Percentiles rank a stretch among this genome's conserved stretches.
phyloP scores from a whole-genome alignment of 2,113 vertebrate species.

The Xerus inauris region DNA sequence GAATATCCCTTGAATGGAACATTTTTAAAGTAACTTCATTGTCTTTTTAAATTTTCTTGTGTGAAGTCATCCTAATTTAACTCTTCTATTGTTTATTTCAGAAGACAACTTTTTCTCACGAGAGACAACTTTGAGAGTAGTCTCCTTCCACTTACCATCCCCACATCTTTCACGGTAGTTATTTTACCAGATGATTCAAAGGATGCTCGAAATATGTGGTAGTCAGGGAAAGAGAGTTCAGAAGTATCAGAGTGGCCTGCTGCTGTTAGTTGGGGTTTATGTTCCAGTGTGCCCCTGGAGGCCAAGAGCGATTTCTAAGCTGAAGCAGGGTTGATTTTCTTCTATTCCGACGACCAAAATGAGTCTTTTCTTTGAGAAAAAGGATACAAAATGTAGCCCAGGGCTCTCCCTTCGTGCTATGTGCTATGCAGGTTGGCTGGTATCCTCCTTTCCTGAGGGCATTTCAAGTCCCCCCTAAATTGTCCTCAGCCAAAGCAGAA shows the following conservation, averaged over 20 bases:
- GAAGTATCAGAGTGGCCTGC: not conserved
- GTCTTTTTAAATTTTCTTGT: no score
- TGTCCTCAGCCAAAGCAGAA: not conserved
- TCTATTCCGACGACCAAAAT: not conserved
- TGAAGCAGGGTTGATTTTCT: not conserved
- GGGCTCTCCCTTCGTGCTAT: not conserved
- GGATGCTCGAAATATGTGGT: not conserved
- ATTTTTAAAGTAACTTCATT: not conserved
- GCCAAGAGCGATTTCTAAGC: not conserved
- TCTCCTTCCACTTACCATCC: constrained; percentile 41
- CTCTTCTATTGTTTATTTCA: constrained; percentile 53
- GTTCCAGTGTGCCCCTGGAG: not conserved
- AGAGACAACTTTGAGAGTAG: constrained; percentile 53
- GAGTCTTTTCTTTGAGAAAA: not conserved
- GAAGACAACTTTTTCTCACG: constrained; percentile 46
- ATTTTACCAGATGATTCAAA: not conserved
- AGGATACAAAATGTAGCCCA: not conserved
- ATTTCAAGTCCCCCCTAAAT: not conserved
- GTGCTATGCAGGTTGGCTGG: not conserved
- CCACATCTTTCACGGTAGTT: not conserved
- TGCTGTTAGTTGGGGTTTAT: not conserved
- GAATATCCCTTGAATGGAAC: not conserved
- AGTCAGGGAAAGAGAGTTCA: not conserved
- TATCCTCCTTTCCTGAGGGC: not conserved
- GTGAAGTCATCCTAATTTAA: not conserved